Base-by-base conservation (phyloP, 2,113 vertebrate genomes). In the Psittacula cyanocephala region DNA sequence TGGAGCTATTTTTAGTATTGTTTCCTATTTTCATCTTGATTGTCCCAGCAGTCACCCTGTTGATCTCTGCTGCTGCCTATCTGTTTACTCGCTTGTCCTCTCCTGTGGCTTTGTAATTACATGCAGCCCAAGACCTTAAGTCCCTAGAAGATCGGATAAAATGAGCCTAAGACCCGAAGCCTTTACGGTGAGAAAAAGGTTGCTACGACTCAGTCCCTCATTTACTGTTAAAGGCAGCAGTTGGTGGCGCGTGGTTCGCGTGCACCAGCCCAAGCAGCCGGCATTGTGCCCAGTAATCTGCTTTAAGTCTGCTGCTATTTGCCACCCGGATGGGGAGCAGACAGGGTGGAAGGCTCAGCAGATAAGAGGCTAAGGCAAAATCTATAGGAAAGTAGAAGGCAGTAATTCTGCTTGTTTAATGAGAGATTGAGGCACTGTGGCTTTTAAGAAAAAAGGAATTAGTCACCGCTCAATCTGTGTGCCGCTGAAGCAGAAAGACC, bases 371-470 rank as follows among this genome's bases (percentile, higher is more conserved):
- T 81, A 83, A 91, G 39, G 53, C 72, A 69, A 93, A 88, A 88
- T 62, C 85, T 88, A n/a, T 67, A 86, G 76, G 86, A 77, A 82
- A 93, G 70, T 52, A 86, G 82, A 88, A 76, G n/a, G 49, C 64
- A 88, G 68, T 70, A 93, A 90, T 93, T 86, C 64, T 90, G 49
- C 72, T 92, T 83, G 53, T 81, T 88, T 88, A 94, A 81, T 74
- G 76, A 83, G 64, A 46, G 72, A 75, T 88, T 86, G 7, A 8
- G 55, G 70, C 0, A 0, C 70, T 37, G 77, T 3, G 3, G 60
- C 68, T 87, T 47, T 81, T 28, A 71, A 25, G 63, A 41, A 43
- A 86, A 77, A 79, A 53, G 41, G n/a, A 87, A 89, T 76, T 87
- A 87, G n/a, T 53, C 0, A 0, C 59, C 59, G 68, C 52, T 94